Conservation (phyloP, 2,113 vertebrate genomes). For the Corythoichthys haematopterus region DNA sequence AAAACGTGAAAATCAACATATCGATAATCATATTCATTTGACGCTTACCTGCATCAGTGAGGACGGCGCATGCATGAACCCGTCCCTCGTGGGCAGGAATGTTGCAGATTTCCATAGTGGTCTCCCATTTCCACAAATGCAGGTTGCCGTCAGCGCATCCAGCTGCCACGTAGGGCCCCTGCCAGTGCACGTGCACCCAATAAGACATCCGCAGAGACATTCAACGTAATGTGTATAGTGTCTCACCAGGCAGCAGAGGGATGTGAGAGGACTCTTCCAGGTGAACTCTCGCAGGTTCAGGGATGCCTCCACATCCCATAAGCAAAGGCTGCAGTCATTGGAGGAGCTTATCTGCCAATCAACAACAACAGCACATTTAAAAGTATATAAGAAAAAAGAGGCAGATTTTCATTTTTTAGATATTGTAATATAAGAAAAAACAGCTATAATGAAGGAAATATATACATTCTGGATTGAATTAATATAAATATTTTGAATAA, state of each 20-base stretch:
- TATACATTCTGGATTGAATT: too few relatives aligned
- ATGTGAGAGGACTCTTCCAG: constrained; percentile 69
- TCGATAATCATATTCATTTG: neutral
- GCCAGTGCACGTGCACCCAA: constrained; percentile 8
- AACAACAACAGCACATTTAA: neutral
- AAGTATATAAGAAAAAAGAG: neutral
- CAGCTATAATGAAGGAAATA: too few relatives aligned
- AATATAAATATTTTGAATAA: too few relatives aligned
- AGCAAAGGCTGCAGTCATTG: constrained; percentile 73
- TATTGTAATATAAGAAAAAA: too few relatives aligned
- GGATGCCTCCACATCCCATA: constrained; percentile 72
- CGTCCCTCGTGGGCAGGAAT: constrained; percentile 73
- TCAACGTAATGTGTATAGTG: too few relatives aligned
- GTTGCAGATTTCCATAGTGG: constrained; percentile 72
- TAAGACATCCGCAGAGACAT: neutral
- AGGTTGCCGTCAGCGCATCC: constrained; percentile 74
- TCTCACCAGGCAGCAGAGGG: constrained; percentile 74
- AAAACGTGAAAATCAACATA: neutral
- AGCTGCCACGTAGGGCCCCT: constrained; percentile 74
- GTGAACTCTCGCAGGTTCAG: constrained; percentile 64
- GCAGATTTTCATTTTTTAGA: too few relatives aligned
- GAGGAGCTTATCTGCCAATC: constrained; percentile 74
- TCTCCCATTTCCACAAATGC: constrained; percentile 76
- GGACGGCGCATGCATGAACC: constrained; percentile 69
- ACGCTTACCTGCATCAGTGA: constrained; percentile 33